Conservation (phyloP, 2,113 vertebrate species). For the Calidris pugnax region DNA sequence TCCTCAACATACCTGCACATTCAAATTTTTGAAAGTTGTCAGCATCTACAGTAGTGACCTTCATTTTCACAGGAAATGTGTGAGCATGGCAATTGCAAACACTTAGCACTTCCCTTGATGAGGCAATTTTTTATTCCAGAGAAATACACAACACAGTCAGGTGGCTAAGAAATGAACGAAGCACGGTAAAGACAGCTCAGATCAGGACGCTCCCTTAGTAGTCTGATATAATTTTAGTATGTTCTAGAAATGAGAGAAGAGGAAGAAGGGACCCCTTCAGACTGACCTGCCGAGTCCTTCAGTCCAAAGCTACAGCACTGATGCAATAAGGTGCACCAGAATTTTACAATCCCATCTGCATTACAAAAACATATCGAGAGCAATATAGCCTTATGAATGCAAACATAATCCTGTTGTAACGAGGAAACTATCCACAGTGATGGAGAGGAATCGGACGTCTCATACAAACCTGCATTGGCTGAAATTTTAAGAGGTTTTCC, state of each 20-base stretch:
- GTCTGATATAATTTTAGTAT: background rate
- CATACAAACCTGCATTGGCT: background rate
- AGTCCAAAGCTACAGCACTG: background rate
- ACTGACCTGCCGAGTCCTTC: background rate
- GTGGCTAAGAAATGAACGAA: background rate
- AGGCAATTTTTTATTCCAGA: background rate
- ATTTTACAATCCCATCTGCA: background rate
- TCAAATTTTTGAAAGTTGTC: background rate
- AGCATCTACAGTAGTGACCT: background rate
- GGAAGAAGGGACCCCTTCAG: background rate
- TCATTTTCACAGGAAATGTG: background rate
- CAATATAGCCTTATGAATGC: background rate
- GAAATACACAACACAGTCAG: background rate
- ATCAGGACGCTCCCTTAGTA: background rate
- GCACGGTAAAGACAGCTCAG: background rate
- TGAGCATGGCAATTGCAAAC: background rate
- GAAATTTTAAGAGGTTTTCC: background rate
- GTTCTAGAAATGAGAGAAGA: background rate
- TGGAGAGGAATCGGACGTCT: background rate
- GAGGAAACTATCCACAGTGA: background rate
- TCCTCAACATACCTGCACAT: background rate
- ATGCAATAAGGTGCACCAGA: background rate
- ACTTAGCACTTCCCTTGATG: background rate
- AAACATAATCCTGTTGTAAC: background rate
- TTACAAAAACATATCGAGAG: background rate